phyloP scores from a whole-genome alignment of 2,797 vertebrate species.

The Poecilia picta region DNA sequence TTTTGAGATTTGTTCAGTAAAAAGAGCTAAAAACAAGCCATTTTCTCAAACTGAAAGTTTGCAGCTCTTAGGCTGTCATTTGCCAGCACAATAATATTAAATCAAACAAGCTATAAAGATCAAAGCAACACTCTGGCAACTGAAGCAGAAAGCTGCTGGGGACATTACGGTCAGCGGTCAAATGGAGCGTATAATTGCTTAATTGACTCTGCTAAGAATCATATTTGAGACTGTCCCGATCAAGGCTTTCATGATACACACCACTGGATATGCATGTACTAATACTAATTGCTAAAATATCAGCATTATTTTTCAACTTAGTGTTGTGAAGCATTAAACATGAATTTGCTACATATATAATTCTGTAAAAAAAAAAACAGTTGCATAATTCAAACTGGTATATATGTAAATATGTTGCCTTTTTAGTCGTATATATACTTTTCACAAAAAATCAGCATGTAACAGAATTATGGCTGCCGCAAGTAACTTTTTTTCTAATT shows the following conservation, averaged over 20 bases:
- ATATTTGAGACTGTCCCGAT: slow-evolving; percentile 39
- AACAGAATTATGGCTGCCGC: neutral
- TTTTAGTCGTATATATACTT: neutral
- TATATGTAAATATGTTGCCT: neutral
- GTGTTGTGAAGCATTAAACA: neutral
- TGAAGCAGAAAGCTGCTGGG: slow-evolving; percentile 57
- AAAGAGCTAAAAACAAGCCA: slow-evolving; percentile 21
- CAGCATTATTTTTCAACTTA: neutral
- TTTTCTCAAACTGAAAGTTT: slow-evolving; percentile 36
- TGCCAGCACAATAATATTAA: slow-evolving; percentile 37
- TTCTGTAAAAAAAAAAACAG: neutral
- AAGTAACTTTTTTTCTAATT: neutral
- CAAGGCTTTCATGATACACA: slow-evolving; percentile 9
- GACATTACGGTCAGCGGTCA: slow-evolving; percentile 51
- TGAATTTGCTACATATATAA: neutral
- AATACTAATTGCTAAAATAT: neutral
- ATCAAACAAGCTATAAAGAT: slow-evolving; percentile 52
- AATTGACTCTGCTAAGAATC: slow-evolving; percentile 65
- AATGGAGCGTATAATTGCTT: slow-evolving; percentile 66
- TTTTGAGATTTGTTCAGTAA: slow-evolving; percentile 13
- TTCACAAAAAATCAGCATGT: neutral
- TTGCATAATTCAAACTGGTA: neutral
- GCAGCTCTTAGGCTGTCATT: slow-evolving; percentile 21
- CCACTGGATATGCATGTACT: neutral
- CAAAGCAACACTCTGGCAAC: slow-evolving; percentile 23